Evolutionary conservation across 2,888 invertebrate genomes (phyloP), one percentile per base, ranked within the genome.

Genomic region (Allacma fusca): DNA sequence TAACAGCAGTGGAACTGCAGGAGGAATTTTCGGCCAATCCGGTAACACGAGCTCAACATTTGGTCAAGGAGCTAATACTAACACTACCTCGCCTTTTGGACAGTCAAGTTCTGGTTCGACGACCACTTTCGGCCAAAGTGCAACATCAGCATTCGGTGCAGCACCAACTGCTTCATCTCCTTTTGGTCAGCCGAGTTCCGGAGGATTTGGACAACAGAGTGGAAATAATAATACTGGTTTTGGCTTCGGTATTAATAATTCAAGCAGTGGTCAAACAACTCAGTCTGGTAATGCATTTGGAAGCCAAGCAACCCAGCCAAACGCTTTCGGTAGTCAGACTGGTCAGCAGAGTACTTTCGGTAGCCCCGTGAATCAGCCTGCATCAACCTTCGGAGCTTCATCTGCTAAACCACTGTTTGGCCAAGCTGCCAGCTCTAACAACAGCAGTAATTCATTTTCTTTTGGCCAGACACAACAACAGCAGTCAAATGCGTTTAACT

Each of bases 391-490:
- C 40, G 68, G 68, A 12, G 21, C 28, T 21, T 7, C 68, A 4
- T 1, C 68, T 21, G n/a, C 5, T n/a, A 68, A 68, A 43, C 68
- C 68, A n/a, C 19, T 40, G 1, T 68, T 68, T 43, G 68, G 68
- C 7, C 68, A 68, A 23, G n/a, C 34, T 4, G 12, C n/a, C 23
- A 21, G 9, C 5, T 5, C 23, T 64, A 59, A 73, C 16, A 50
- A 23, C 12, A n/a, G 19, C 16, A 40, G 1, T 34, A 24, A 26
- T 24, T 71, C 72, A 2, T 76, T 78, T 71, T 23, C 75, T 16
- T 78, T 76, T 44, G 79, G 77, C 0, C 77, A 77, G 57, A 13
- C 73, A 23, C 50, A 50, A 50, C 50, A 50, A 50, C 67, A 75
- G 16, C 24, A 2, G 23, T 24, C 71, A 57, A 23, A 16, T n/a